Percentiles rank a stretch among this genome's conserved stretches.
These are phyloP conservation scores for Bombus vancouverensis DNA, from an alignment of 1,140 invertebrate genomes.

Conservation along the genomic window DNA sequence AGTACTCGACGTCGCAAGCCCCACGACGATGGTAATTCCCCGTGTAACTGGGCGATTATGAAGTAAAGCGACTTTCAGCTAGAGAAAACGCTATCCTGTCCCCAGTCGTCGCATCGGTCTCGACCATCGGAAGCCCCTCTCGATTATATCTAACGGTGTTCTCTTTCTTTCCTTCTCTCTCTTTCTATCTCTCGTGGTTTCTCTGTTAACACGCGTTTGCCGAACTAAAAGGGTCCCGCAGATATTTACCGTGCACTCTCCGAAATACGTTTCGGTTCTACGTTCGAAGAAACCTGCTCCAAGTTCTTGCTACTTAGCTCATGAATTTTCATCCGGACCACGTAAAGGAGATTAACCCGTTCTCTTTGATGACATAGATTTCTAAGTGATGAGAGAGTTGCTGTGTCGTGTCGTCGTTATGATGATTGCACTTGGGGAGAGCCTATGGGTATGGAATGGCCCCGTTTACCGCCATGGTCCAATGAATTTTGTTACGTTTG, in stretches of 20 bases:
- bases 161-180: background rate
- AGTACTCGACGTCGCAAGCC: slow-evolving; percentile 59
- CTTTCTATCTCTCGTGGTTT: background rate
- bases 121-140: slow-evolving; percentile 12
- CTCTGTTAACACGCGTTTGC: slow-evolving; percentile 49
- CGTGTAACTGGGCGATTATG: slow-evolving; percentile 68
- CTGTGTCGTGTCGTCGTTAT: background rate
- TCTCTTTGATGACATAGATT: background rate
- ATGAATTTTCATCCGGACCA: slow-evolving; percentile 47
- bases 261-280: slow-evolving; percentile 41
- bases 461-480: background rate
- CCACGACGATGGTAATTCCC: slow-evolving; percentile 64
- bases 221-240: slow-evolving; percentile 51
- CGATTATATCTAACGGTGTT: slow-evolving; percentile 40
- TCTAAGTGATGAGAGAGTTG: background rate
- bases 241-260: slow-evolving; percentile 54
- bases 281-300: slow-evolving; percentile 32
- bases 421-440: background rate
- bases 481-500: background rate
- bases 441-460: no score
- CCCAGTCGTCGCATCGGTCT: no score
- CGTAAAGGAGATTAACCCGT: background rate
- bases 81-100: slow-evolving; percentile 27
- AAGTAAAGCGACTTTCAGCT: slow-evolving; percentile 65
- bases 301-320: slow-evolving; percentile 17